Evolutionary conservation across 2,797 vertebrate genomes (phyloP), one percentile per base, ranked within the genome.

Genomic region (Ctenopoma multispine): DNA sequence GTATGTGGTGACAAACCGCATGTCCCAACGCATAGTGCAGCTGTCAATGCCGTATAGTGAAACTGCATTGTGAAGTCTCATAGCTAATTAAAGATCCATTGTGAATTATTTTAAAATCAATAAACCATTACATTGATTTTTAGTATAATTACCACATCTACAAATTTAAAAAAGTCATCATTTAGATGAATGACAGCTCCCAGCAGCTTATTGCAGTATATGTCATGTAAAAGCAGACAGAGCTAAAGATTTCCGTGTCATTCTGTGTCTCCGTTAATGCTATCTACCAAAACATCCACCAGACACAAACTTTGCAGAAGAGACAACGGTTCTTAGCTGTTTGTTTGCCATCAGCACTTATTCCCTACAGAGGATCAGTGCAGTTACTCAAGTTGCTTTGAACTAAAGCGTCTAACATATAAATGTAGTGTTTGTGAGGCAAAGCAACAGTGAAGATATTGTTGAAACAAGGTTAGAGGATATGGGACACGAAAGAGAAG

Each of bases 61-160:
- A 71, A 27, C 34, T 14, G 59, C 59, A 54, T 23, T 6, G 6
- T 65, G 12, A 58, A 55, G 61, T 43, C 69, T 63, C 62, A 18
- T 7, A 18, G 8, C 54, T 80, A 51, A 85, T 82, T 66, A 51
- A 81, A 80, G 49, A 40, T 38, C 34, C 62, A 15, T 63, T 21
- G 18, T 43, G n/a, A 59, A 47, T 51, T 50, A 40, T 60, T 63
- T 68, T 17, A 43, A 65, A 75, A 84, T 81, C 23, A 69, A 83
- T 81, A 29, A 84, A 68, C 61, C 66, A 48, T 51, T 41, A 8
- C 36, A 61, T 67, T 69, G 64, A 80, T 72, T 72, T 55, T 63
- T 44, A 36, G 57, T 38, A 29, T 48, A 69, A 84, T 64, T 53
- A 76, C 51, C 24, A 46, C 18, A 9, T 58, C 41, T 3, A 54